Base-by-base conservation (phyloP, 2,113 vertebrate species). In the Menidia beryllina region DNA sequence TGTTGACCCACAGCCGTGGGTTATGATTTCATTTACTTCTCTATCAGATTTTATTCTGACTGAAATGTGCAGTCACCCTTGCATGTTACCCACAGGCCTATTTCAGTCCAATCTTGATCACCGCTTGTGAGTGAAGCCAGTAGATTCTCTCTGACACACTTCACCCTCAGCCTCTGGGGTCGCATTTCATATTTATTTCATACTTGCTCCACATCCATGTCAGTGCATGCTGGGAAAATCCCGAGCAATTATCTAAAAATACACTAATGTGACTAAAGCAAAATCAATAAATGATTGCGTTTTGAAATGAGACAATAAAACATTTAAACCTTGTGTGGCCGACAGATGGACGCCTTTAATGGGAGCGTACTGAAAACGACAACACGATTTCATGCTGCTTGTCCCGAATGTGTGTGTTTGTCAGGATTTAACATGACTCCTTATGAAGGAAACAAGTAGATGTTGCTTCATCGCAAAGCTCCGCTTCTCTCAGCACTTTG, bases 201-300 rank as follows among this genome's bases (percentile, higher is more conserved):
- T 84, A 61, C 68, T 73, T 85, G 82, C 66, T 85, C 88, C 77
- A 88, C 85, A 88, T 90, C 67, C 52, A 68, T 38, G 64, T 69
- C 73, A 72, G 85, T 69, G 81, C 75, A 74, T 60, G 54, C 60
- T 62, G 75, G 73, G 69, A 71, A 89, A 84, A 84, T 90, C 86
- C 84, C 79, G 3, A 55, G 65, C 82, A 83, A 91, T 92, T 85
- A 84, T 79, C 83, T 91, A 89, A 86, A 92, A 88, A 93, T 90
- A 88, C 65, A 77, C 77, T 89, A 88, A 92, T 90, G 85, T 87
- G 59, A 85, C 79, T 86, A 74, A 89, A 81, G 76, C 68, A 79
- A 58, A 83, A 90, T 92, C 82, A 91, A 93, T 92, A 93, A 93
- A 92, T 91, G 0, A 93, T 91, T 67, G 48, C 78, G 62, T 85